Conservation (phyloP, 2,113 vertebrate species). For the Tachuris rubrigastra region DNA sequence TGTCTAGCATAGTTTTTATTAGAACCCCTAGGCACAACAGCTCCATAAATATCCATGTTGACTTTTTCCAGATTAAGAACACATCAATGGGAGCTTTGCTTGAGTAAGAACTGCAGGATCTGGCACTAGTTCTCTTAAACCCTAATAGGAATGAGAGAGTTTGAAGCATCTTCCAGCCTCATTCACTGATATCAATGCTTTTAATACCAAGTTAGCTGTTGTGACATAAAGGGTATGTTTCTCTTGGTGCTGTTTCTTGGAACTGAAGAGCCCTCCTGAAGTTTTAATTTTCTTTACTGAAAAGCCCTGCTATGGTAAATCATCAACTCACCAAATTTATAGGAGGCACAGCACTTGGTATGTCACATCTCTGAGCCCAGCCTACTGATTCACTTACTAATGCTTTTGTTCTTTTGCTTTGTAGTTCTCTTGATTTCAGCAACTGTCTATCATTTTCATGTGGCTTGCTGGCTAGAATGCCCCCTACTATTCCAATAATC, state of each 20-base stretch:
- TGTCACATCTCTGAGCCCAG: constrained; percentile 54
- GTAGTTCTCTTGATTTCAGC: constrained; percentile 61
- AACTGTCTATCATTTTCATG: constrained; percentile 67
- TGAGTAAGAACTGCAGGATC: constrained; percentile 42
- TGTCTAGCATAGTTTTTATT: constrained; percentile 55
- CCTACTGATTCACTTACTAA: constrained; percentile 53
- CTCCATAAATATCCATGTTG: constrained; percentile 66
- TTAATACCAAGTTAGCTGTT: constrained; percentile 55
- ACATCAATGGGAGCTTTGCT: constrained; percentile 52
- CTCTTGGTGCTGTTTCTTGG: constrained; percentile 56
- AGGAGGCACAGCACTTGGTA: constrained; percentile 55
- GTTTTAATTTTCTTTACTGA: constrained; percentile 69
- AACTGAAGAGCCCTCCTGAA: constrained; percentile 59
- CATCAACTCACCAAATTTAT: constrained; percentile 59
- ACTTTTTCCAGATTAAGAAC: constrained; percentile 65
- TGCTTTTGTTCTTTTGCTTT: constrained; percentile 58
- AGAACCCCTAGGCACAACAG: constrained; percentile 41
- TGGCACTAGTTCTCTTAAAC: constrained; percentile 42
- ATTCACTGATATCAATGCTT: constrained; percentile 53
- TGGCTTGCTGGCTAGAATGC: constrained; percentile 43
- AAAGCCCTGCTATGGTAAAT: constrained; percentile 60
- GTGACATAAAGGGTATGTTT: constrained; percentile 57
- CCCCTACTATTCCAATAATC: constrained; percentile 45
- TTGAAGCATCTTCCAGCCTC: constrained; percentile 45
- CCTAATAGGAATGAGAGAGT: constrained; percentile 37